Percentiles rank a stretch among this genome's conserved stretches.
Evolutionary conservation across 2,888 invertebrate species (phyloP).

Genomic region (Phania funesta): DNA sequence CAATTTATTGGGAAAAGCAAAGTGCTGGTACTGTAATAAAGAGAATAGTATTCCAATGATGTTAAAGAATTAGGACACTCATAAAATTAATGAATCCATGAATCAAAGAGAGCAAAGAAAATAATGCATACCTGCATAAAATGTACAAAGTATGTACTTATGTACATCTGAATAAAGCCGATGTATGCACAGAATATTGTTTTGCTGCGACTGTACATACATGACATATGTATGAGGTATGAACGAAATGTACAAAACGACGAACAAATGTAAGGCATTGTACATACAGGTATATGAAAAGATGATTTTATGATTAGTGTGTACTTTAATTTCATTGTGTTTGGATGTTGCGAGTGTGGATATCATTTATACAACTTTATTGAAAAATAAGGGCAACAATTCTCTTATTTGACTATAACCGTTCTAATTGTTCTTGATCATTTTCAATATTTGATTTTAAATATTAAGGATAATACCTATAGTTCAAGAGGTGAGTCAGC

Average conservation of each 20-base stretch:
- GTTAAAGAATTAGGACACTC: neutral
- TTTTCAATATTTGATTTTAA: neutral
- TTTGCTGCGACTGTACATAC: neutral
- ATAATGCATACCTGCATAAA: slow-evolving; percentile 3
- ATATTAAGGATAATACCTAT: neutral
- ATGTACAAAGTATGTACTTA: neutral
- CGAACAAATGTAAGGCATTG: slow-evolving; percentile 41
- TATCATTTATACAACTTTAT: neutral
- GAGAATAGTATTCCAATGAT: too few species aligned
- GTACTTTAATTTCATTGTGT: neutral
- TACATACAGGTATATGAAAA: slow-evolving; percentile 2
- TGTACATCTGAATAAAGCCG: neutral
- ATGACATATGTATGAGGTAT: slow-evolving; percentile 3
- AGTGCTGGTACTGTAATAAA: too few species aligned
- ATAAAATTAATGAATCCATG: slow-evolving; percentile 40
- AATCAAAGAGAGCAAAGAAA: neutral
- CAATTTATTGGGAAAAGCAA: too few species aligned
- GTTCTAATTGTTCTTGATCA: too few species aligned
- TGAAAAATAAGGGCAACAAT: neutral
- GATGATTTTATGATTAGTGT: slow-evolving; percentile 35
- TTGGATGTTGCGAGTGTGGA: neutral
- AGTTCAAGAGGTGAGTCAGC: neutral
- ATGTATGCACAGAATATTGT: too few species aligned
- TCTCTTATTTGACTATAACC: too few species aligned
- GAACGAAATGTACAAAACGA: slow-evolving; percentile 44